Conservation (phyloP, 2,888 invertebrate species). For the Zele albiditarsus region DNA sequence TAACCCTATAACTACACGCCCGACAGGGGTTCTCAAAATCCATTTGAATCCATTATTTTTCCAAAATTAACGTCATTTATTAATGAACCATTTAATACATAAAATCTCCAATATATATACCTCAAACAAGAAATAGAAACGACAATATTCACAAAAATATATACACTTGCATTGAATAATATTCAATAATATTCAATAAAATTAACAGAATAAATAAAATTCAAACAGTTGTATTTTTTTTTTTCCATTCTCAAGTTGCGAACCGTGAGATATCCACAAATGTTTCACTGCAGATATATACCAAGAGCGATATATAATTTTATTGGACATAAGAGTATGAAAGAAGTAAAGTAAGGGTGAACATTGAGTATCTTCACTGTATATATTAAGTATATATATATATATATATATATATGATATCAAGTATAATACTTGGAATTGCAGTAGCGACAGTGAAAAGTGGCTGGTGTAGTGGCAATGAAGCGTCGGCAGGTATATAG, state of each 20-base stretch:
- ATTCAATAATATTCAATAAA: not conserved
- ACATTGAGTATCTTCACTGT: not conserved
- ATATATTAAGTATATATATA: conserved; percentile 36
- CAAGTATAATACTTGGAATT: conserved; percentile 16
- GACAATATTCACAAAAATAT: not conserved
- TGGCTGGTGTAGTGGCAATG: conserved; percentile 38
- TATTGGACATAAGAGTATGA: not conserved
- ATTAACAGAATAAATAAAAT: not conserved
- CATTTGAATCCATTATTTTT: not conserved
- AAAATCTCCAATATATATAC: not conserved
- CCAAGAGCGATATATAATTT: not conserved
- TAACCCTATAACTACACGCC: conserved; percentile 60
- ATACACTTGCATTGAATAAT: not conserved
- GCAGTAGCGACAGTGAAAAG: conserved; percentile 27
- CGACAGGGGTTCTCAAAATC: conserved; percentile 56
- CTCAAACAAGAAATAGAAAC: no score
- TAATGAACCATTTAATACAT: not conserved
- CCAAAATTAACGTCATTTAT: not conserved
- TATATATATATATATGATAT: conserved; percentile 40
- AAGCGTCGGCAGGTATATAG: conserved; percentile 17
- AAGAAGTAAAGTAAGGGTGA: conserved; percentile 1
- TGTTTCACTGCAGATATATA: not conserved
- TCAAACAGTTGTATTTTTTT: not conserved
- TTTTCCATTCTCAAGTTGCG: not conserved
- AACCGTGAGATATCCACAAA: not conserved